Evolutionary conservation across 2,888 invertebrate species (phyloP).

Genomic region (Troilus luridus): DNA sequence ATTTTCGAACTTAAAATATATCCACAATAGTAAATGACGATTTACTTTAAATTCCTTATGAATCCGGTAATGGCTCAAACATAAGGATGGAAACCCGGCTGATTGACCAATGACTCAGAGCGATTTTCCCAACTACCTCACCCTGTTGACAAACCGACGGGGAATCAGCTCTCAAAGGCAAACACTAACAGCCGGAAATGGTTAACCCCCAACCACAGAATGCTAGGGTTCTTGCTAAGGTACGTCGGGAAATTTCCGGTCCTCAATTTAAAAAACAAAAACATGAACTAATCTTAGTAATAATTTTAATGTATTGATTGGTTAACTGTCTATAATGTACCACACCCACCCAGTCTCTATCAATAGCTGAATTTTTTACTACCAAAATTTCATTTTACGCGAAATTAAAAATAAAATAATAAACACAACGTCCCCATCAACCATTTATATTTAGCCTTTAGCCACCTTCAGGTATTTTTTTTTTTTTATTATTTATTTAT

Average conservation of each 20-base stretch:
- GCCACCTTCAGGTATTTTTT: too few relatives aligned
- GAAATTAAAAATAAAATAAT: too few relatives aligned
- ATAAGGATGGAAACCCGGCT: too few relatives aligned
- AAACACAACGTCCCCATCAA: too few relatives aligned
- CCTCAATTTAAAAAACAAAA: not conserved
- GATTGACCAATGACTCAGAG: not conserved
- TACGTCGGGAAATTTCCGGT: not conserved
- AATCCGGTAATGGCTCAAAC: not conserved
- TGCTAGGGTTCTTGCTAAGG: not conserved
- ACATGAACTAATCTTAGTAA: not conserved
- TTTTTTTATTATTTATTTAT: too few relatives aligned
- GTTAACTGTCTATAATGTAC: too few relatives aligned
- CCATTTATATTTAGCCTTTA: too few relatives aligned
- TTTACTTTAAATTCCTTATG: not conserved
- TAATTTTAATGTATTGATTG: too few relatives aligned
- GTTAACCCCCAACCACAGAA: not conserved
- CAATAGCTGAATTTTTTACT: too few relatives aligned
- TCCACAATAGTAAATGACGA: not conserved
- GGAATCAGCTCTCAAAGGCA: not conserved
- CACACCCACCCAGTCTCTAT: too few relatives aligned
- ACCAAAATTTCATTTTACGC: too few relatives aligned
- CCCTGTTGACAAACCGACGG: not conserved
- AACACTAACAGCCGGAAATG: constrained; percentile 14
- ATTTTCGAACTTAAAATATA: too few relatives aligned
- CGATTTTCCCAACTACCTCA: not conserved